These are phyloP conservation scores for Camptogramma bilineatum DNA, from an alignment of 2,888 invertebrate species.

Conservation along the genomic window DNA sequence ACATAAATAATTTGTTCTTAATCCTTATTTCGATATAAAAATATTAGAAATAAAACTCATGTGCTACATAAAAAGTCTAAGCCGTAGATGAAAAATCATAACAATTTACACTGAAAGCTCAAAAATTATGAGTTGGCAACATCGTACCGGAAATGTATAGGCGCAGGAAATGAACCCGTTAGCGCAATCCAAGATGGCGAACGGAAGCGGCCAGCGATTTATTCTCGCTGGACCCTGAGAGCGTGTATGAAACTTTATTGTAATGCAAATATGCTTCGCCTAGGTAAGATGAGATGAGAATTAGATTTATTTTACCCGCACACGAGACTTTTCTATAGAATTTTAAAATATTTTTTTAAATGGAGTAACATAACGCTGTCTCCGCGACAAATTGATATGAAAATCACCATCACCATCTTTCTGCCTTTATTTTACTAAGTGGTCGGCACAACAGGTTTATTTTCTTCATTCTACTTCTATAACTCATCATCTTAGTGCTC, in stretches of 20 bases:
- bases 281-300: conserved; percentile 25
- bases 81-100: conserved; percentile 29
- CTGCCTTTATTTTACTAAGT: too few species aligned
- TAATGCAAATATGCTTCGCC: conserved; percentile 42
- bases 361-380: too few species aligned
- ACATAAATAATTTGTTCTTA: too few species aligned
- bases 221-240: conserved; percentile 67
- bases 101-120: conserved; percentile 45
- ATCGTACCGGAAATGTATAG: conserved; percentile 81
- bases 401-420: too few species aligned
- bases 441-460: too few species aligned
- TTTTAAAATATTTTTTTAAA: background rate
- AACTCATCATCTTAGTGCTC: background rate
- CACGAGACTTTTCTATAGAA: background rate
- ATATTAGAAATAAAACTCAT: too few species aligned
- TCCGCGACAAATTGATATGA: too few species aligned
- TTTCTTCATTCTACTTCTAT: too few species aligned
- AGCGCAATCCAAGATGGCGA: conserved; percentile 81
- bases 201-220: conserved; percentile 70
- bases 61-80: background rate
- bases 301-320: conserved; percentile 18
- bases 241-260: conserved; percentile 53
- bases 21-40: too few species aligned
- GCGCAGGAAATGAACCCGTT: conserved; percentile 85
- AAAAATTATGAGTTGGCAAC: conserved; percentile 79